phyloP scores from a whole-genome alignment of 2,113 vertebrate genomes.

The Ammodytes dubius region DNA sequence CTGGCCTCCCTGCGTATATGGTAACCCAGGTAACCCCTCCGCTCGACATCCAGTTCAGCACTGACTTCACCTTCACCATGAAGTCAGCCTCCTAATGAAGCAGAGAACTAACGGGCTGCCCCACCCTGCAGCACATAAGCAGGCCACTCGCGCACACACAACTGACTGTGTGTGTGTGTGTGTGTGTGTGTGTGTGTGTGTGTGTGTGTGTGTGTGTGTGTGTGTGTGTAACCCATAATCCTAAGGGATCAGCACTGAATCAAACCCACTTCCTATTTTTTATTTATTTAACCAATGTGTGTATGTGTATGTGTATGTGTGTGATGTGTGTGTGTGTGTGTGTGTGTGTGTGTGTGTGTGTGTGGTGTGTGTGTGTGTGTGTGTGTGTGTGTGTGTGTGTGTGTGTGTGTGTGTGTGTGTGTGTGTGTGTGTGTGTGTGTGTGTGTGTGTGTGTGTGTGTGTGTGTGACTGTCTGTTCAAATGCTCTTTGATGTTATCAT shows the following conservation, averaged over 20 bases:
- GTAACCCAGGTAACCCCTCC: slow-evolving; percentile 26
- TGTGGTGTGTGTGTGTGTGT: slow-evolving; percentile 31
- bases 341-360: slow-evolving; percentile 19
- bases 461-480: slow-evolving; percentile 18
- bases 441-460: slow-evolving; percentile 31
- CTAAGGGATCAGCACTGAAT: slow-evolving; percentile 71
- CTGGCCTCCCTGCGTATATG: neutral
- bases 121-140: slow-evolving; percentile 50
- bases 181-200: slow-evolving; percentile 44
- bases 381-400: slow-evolving; percentile 17
- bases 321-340: slow-evolving; percentile 29
- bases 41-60: slow-evolving; percentile 44
- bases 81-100: slow-evolving; percentile 86
- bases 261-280: slow-evolving; percentile 71
- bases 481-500: slow-evolving; percentile 71
- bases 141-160: slow-evolving; percentile 26
- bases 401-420: slow-evolving; percentile 29
- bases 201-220: slow-evolving; percentile 41
- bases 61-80: slow-evolving; percentile 80
- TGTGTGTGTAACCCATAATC: slow-evolving; percentile 68
- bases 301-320: slow-evolving; percentile 18
- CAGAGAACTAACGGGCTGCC: slow-evolving; percentile 36
- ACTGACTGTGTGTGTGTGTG: slow-evolving; percentile 41
- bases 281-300: slow-evolving; percentile 48
- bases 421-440: slow-evolving; percentile 40